Conservation (phyloP, 1,140 invertebrate species). For the Steinernema feltiae region DNA sequence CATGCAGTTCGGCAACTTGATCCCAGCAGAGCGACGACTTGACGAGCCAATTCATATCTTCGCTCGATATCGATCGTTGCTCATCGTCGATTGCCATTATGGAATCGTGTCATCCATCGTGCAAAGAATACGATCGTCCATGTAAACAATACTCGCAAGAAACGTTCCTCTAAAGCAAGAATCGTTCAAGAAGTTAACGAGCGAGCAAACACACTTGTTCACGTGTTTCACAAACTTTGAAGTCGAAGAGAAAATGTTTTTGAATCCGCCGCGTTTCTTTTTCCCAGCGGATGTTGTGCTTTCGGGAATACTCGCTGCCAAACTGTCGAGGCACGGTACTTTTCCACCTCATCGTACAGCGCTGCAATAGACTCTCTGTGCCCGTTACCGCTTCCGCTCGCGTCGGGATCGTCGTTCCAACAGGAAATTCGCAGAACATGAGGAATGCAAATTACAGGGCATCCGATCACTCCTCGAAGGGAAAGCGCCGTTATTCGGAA, state of each 20-base stretch:
- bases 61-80: slow-evolving; percentile 63
- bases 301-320: slow-evolving; percentile 60
- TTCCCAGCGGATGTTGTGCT: slow-evolving; percentile 24
- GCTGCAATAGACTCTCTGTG: slow-evolving; percentile 68
- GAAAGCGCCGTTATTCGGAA: slow-evolving; percentile 67
- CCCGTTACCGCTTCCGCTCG: slow-evolving; percentile 34
- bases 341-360: slow-evolving; percentile 80
- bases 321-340: slow-evolving; percentile 59
- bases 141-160: slow-evolving; percentile 80
- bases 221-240: slow-evolving; percentile 90
- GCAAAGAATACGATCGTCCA: slow-evolving; percentile 86
- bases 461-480: not conserved
- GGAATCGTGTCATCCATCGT: slow-evolving; percentile 93
- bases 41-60: slow-evolving; percentile 75
- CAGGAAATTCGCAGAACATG: not conserved
- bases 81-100: slow-evolving; percentile 95
- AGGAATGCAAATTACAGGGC: not conserved
- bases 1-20: slow-evolving; percentile 69
- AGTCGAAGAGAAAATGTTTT: slow-evolving; percentile 83
- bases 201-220: slow-evolving; percentile 41
- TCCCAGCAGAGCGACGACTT: slow-evolving; percentile 91
- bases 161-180: slow-evolving; percentile 73
- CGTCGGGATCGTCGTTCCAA: slow-evolving; percentile 1
- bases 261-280: slow-evolving; percentile 78
- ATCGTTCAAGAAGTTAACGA: not conserved